Conservation (phyloP, 1,140 invertebrate genomes). For the Bombus breviceps region DNA sequence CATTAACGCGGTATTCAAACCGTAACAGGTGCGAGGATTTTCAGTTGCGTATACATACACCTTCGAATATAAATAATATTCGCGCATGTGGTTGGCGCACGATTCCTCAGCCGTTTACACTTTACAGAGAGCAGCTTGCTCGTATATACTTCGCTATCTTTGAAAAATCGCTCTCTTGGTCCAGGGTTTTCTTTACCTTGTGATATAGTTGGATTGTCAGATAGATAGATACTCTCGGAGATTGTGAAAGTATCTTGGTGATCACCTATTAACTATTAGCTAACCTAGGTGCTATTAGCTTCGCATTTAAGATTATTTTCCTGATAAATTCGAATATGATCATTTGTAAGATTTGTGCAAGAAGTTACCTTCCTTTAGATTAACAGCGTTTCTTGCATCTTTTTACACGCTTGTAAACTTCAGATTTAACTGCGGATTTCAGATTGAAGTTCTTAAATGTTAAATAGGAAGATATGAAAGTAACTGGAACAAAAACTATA, state of each 20-base stretch:
- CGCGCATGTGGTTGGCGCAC: neutral
- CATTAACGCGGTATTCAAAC: conserved; percentile 61
- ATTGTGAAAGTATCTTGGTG: neutral
- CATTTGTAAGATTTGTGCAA: no score
- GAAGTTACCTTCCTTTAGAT: no score
- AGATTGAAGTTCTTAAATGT: no score
- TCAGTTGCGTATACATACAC: neutral
- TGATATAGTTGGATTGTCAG: neutral
- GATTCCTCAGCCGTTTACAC: neutral
- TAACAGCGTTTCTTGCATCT: no score
- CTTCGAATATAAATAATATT: conserved; percentile 45
- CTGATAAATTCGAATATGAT: neutral
- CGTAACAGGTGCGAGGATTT: conserved; percentile 33
- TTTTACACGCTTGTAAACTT: no score
- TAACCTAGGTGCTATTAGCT: neutral
- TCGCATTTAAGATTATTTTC: neutral
- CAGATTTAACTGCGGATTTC: no score
- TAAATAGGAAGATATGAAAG: no score
- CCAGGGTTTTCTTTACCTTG: neutral
- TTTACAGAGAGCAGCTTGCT: neutral
- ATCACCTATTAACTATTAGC: neutral
- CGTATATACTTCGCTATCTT: neutral
- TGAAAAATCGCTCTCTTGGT: neutral
- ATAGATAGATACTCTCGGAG: neutral
- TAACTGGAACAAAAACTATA: no score